A percentile compares a stretch with the other conserved stretches of the same genome.
Conservation (phyloP, 1,140 invertebrate species). For the Cherax quadricarinatus region DNA sequence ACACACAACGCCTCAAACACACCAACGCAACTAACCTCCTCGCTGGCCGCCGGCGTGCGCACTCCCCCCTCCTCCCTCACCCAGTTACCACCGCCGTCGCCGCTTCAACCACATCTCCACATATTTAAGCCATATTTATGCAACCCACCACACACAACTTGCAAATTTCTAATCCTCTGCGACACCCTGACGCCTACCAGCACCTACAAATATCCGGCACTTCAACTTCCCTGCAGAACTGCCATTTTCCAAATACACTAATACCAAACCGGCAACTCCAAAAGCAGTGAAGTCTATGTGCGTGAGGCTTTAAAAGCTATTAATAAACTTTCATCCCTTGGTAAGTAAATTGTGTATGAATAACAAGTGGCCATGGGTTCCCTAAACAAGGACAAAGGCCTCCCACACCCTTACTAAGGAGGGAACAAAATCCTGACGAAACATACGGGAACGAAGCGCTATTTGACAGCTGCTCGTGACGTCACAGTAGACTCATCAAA, state of each 20-base stretch:
- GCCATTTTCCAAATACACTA: neutral
- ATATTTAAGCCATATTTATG: neutral
- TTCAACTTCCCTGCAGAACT: neutral
- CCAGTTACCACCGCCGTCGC: neutral
- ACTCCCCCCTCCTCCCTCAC: neutral
- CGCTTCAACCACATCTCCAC: neutral
- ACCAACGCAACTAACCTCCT: conserved; percentile 47
- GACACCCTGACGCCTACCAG: neutral
- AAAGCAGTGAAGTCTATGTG: neutral
- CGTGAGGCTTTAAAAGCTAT: conserved; percentile 52
- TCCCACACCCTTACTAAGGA: neutral
- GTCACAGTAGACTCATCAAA: conserved; percentile 1
- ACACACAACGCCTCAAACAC: conserved; percentile 11
- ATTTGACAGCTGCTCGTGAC: conserved; percentile 27
- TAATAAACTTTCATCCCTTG: conserved; percentile 37
- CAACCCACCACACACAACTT: neutral
- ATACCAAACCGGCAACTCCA: conserved; percentile 6
- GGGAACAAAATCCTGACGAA: neutral
- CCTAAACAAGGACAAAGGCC: neutral
- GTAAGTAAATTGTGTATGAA: neutral
- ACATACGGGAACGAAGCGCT: neutral
- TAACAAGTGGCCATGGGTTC: neutral
- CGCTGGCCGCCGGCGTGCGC: conserved; percentile 53
- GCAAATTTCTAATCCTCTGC: neutral
- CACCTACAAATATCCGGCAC: neutral